Base-by-base conservation (phyloP, 2,888 invertebrate genomes). In the Hydroisotoma schaefferi region DNA sequence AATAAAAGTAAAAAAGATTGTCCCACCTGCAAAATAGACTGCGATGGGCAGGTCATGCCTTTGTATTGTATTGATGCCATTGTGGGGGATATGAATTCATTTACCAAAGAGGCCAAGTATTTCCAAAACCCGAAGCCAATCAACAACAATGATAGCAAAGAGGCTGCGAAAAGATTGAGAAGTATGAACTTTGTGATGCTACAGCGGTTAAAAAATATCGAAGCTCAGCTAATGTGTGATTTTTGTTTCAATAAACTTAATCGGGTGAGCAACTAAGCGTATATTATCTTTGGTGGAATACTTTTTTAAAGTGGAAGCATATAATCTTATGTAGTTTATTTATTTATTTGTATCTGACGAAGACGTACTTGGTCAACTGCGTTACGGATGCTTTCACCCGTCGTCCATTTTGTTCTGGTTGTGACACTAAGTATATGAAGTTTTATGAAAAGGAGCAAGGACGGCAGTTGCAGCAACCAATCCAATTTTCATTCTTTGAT, bases 401-500 rank as follows among this genome's bases (percentile, higher is more conserved):
- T 33, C 55, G 66, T 38, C 63, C 63, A 1, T 44, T 67, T 23
- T 67, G 62, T 33, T 57, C 53, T 33, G 61, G 64, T 37, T 64
- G 64, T 65, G 61, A 62, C 53, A 40, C 29, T 27, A 67, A 62
- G 28, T 65, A 67, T 40, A 64, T 67, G 12, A 59, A 58, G 38
- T 67, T 67, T 55, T 62, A 65, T 55, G 57, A 65, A 49, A 65
- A 59, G 10, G 63, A 62, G n/a, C 62, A 64, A 49, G 63, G 64
- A 20, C 51, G 60, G 47, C 57, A 48, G 18, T 64, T 64, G 22
- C 61, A 62, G 8, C 61, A 59, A 6, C 67, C 67, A 5, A 54
- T 63, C 23, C 46, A 28, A 25, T 66, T 63, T 55, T 57, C 63
- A 10, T 18, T 46, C 15, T 63, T 63, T 25, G 66, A 66, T 38